A percentile compares a stretch with the other conserved stretches of the same genome.
phyloP scores from a whole-genome alignment of 1,140 invertebrate genomes.

The Eubasilissa regina region DNA sequence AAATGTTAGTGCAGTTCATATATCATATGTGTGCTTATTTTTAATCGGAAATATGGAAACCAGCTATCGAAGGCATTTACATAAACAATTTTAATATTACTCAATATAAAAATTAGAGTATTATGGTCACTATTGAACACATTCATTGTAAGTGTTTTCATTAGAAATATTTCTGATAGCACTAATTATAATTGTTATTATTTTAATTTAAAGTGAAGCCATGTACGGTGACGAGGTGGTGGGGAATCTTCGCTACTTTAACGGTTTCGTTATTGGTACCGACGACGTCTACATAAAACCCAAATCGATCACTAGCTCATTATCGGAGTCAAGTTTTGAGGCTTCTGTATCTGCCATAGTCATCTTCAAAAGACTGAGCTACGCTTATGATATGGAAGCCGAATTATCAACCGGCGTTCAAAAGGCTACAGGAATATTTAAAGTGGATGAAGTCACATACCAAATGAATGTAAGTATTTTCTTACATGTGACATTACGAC shows the following conservation, averaged over 20 bases:
- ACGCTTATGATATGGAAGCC: slow-evolving; percentile 18
- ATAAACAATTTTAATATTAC: too few species aligned
- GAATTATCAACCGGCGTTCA: background rate
- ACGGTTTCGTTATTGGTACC: background rate
- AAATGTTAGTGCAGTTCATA: too few species aligned
- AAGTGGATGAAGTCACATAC: background rate
- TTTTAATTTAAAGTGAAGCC: background rate
- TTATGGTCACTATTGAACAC: too few species aligned
- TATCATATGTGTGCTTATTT: too few species aligned
- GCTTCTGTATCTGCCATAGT: background rate
- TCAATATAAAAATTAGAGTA: too few species aligned
- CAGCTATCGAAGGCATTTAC: too few species aligned
- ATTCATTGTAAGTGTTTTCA: too few species aligned
- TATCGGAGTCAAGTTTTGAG: background rate
- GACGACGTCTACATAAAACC: background rate
- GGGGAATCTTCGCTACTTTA: background rate
- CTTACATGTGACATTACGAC: too few species aligned
- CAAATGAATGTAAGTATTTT: too few species aligned
- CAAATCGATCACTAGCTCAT: background rate
- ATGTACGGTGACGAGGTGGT: background rate
- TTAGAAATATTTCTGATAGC: too few species aligned
- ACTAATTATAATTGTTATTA: too few species aligned
- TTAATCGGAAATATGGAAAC: too few species aligned
- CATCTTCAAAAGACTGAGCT: background rate
- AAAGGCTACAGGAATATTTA: slow-evolving; percentile 5